Percentiles rank a stretch among this genome's conserved stretches.
These are phyloP conservation scores for Brachyistius frenatus DNA, from an alignment of 2,113 vertebrate genomes.

Conservation along the genomic window DNA sequence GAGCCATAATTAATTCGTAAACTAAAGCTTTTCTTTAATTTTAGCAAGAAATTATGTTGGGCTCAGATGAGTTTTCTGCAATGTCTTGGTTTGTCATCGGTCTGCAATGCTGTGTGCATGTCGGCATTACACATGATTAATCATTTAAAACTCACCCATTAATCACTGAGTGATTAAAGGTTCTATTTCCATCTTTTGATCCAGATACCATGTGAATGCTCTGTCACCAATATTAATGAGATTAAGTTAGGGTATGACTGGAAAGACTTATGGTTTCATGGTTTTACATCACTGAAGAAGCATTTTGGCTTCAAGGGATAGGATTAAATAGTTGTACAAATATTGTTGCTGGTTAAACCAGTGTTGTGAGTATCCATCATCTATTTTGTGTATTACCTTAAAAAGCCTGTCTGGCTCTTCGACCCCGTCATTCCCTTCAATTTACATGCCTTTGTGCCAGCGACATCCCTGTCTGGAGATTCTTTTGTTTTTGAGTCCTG, in stretches of 20 bases:
- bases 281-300: conserved; percentile 11
- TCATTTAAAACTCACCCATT: conserved; percentile 40
- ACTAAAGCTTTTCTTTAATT: conserved; percentile 45
- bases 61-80: conserved; percentile 39
- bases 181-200: conserved; percentile 49
- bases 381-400: too few species aligned
- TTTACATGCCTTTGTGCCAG: too few species aligned
- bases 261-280: conserved; percentile 30
- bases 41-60: conserved; percentile 43
- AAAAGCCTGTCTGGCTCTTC: too few species aligned
- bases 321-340: conserved; percentile 8
- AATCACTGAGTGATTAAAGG: conserved; percentile 51
- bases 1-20: conserved; percentile 42
- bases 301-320: conserved; percentile 7
- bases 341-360: conserved; percentile 7
- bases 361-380: background rate
- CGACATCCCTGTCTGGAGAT: too few species aligned
- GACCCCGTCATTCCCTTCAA: too few species aligned
- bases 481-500: too few species aligned
- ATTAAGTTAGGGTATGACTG: conserved; percentile 37
- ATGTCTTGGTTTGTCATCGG: conserved; percentile 1
- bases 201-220: conserved; percentile 49
- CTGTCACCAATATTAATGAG: conserved; percentile 48
- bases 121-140: conserved; percentile 25
- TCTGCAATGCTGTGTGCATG: background rate